A percentile compares a stretch with the other conserved stretches of the same genome.
Conservation (phyloP, 1,140 invertebrate genomes). For the Meloidogyne hapla region DNA sequence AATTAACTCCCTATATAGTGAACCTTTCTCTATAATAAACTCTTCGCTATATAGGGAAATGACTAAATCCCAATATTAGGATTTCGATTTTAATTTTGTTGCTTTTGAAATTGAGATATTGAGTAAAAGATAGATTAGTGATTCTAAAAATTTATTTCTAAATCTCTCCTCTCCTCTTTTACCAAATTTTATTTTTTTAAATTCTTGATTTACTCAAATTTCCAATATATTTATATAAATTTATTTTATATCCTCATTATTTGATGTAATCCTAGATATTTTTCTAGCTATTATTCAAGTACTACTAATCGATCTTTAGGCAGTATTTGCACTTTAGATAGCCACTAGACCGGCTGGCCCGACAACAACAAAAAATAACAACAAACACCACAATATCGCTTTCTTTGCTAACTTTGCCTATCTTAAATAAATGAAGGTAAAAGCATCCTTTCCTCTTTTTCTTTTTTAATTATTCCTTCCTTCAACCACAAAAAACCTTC, state of each 20-base stretch:
- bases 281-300: background rate
- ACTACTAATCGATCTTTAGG: background rate
- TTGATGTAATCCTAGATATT: too few relatives aligned
- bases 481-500: background rate
- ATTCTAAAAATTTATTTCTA: background rate
- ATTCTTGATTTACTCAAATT: conserved; percentile 1
- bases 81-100: too few relatives aligned
- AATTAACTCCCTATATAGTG: too few relatives aligned
- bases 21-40: too few relatives aligned
- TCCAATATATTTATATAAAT: background rate
- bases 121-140: too few relatives aligned
- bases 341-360: background rate
- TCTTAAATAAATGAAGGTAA: background rate
- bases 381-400: background rate
- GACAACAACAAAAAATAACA: background rate
- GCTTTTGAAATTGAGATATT: too few relatives aligned
- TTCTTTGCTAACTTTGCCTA: background rate
- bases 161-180: background rate
- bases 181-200: too few relatives aligned
- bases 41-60: too few relatives aligned
- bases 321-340: background rate
- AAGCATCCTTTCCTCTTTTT: background rate
- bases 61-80: too few relatives aligned
- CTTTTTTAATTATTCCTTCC: background rate
- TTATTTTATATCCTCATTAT: background rate